These are phyloP conservation scores for Dinoponera quadriceps DNA, from an alignment of 1,140 invertebrate species.

Conservation along the genomic window DNA sequence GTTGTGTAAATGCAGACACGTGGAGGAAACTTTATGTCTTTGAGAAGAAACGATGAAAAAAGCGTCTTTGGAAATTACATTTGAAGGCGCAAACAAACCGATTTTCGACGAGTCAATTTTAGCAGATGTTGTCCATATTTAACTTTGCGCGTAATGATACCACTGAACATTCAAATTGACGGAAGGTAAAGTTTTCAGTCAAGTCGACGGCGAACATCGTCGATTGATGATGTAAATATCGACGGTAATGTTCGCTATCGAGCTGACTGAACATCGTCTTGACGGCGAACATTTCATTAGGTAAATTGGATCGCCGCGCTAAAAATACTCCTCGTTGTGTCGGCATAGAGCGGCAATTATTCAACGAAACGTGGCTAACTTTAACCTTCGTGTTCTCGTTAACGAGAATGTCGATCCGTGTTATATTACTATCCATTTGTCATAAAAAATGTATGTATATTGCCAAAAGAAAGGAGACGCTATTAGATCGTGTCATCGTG, in stretches of 20 bases:
- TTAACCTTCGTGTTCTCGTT: background rate
- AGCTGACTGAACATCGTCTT: background rate
- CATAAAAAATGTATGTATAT: background rate
- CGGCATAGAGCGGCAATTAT: background rate
- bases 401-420: background rate
- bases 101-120: background rate
- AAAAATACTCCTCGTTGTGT: background rate
- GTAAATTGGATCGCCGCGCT: background rate
- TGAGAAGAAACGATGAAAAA: too few species aligned
- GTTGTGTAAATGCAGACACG: too few species aligned
- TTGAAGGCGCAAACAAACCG: background rate
- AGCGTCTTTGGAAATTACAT: too few species aligned
- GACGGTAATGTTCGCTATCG: too few species aligned
- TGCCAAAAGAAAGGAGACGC: too few species aligned
- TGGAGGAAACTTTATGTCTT: too few species aligned
- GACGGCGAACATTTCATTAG: background rate
- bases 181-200: background rate
- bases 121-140: background rate
- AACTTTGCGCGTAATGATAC: constrained; percentile 4
- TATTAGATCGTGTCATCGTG: too few species aligned
- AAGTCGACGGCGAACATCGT: background rate
- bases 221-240: background rate
- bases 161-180: constrained; percentile 10
- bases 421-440: background rate
- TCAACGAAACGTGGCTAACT: background rate